Evolutionary conservation across 2,113 vertebrate genomes (phyloP).

Genomic region (Cavia aperea): DNA sequence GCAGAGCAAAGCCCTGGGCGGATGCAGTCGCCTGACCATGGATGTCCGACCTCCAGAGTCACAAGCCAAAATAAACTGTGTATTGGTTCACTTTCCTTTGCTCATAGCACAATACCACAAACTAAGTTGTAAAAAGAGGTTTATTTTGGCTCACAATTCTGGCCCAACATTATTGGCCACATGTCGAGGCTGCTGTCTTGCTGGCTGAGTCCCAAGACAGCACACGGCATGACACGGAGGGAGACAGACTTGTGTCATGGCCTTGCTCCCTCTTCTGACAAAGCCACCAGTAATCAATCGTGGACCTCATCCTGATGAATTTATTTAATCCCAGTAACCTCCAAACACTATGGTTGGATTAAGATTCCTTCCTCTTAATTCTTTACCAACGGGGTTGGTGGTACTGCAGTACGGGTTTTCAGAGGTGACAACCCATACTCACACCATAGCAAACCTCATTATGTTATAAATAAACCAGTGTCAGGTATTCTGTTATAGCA

Average conservation of each 20-base stretch:
- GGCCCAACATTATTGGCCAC: background rate
- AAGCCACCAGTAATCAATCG: background rate
- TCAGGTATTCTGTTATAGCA: background rate
- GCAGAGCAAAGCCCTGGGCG: background rate
- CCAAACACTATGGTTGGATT: no score
- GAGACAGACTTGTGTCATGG: background rate
- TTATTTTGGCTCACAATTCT: conserved; percentile 20
- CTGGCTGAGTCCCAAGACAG: background rate
- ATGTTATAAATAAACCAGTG: background rate
- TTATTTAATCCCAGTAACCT: background rate
- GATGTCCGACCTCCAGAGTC: background rate
- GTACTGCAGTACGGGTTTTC: background rate
- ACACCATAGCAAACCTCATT: background rate
- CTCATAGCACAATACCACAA: background rate
- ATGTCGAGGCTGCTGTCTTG: background rate
- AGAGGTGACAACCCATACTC: background rate
- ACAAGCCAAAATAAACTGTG: background rate
- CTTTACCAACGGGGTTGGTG: background rate
- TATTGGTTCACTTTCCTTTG: background rate
- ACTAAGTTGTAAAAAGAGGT: background rate
- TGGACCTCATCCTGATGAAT: background rate
- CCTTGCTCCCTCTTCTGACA: background rate
- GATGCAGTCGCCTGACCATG: background rate
- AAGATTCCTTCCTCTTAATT: background rate
- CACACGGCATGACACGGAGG: background rate